These are phyloP conservation scores for Temnothorax unifasciatus DNA, from an alignment of 2,888 invertebrate species.

Conservation along the genomic window DNA sequence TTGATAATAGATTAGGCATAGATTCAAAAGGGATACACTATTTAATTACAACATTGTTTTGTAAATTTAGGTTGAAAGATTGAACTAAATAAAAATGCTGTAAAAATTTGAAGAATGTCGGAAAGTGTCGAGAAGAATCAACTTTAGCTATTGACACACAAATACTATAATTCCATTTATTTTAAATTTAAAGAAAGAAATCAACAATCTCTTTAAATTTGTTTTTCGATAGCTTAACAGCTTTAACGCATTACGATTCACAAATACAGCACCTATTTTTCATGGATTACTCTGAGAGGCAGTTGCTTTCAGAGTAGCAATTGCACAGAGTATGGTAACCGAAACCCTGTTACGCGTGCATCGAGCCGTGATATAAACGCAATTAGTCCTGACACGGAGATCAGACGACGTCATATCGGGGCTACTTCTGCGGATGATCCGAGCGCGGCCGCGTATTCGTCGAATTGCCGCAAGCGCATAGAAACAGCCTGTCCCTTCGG, in stretches of 20 bases:
- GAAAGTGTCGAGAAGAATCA: not conserved
- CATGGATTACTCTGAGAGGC: conserved; percentile 4
- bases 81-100: not conserved
- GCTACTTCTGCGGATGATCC: conserved; percentile 68
- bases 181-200: not conserved
- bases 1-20: not conserved
- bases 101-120: not conserved
- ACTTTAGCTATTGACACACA: not conserved
- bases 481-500: conserved; percentile 72
- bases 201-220: not conserved
- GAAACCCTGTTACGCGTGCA: conserved; percentile 42
- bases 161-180: conserved; percentile 6
- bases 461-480: conserved; percentile 68
- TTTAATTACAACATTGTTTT: not conserved
- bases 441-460: conserved; percentile 68
- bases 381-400: conserved; percentile 59
- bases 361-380: conserved; percentile 52
- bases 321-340: conserved; percentile 31
- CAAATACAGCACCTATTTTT: not conserved
- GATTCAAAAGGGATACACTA: not conserved
- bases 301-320: conserved; percentile 12
- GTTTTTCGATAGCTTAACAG: not conserved
- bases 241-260: not conserved
- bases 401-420: conserved; percentile 55
- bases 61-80: not conserved